A percentile compares a stretch with the other conserved stretches of the same genome.
Conservation (phyloP, 2,113 vertebrate species). For the rabbit (Oryctolagus cuniculus) region DNA sequence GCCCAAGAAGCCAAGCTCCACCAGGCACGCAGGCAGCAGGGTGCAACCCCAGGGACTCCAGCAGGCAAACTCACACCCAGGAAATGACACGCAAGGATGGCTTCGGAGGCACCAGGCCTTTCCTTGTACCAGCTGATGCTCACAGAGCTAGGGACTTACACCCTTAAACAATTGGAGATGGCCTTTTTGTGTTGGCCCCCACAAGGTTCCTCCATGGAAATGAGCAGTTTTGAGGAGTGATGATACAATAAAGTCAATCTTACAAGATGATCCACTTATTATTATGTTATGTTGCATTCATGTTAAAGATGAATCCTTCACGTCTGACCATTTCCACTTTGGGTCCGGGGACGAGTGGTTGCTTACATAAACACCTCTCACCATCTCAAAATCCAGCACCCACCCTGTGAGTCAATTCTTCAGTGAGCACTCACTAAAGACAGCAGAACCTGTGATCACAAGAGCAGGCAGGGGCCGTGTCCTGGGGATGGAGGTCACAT, state of each 20-base stretch:
- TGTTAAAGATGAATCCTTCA: background rate
- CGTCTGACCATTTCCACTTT: background rate
- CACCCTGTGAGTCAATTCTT: background rate
- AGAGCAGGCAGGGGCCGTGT: background rate
- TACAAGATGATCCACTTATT: background rate
- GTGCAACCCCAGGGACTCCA: background rate
- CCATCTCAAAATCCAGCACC: background rate
- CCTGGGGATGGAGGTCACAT: background rate
- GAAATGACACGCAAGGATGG: background rate
- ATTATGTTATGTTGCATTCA: background rate
- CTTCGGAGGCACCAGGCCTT: background rate
- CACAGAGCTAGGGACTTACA: background rate
- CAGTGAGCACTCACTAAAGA: background rate
- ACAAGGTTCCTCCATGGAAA: background rate
- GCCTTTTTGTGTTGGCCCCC: background rate
- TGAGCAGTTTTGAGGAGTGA: background rate
- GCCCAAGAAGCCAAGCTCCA: background rate
- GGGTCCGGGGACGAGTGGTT: background rate
- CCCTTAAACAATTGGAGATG: background rate
- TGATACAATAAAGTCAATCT: background rate
- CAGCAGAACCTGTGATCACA: background rate
- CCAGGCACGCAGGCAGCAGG: fast-evolving
- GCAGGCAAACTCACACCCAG: background rate
- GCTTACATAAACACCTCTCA: background rate
- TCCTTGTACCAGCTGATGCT: background rate